These are phyloP conservation scores for Pardosa pseudoannulata DNA, from an alignment of 2,888 invertebrate genomes.

Conservation along the genomic window DNA sequence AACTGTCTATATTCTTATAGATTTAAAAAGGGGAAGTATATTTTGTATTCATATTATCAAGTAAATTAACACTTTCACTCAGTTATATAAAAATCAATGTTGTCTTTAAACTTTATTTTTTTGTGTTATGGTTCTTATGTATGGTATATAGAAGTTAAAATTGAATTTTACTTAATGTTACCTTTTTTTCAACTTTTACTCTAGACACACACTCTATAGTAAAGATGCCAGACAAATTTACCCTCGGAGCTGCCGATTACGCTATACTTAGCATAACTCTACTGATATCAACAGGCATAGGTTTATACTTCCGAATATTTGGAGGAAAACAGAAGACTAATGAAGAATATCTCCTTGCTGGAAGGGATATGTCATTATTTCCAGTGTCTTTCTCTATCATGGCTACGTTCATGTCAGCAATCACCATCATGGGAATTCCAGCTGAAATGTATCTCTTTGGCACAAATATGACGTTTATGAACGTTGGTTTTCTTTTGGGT, in stretches of 20 bases:
- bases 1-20: too few species aligned
- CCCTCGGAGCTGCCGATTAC: constrained; percentile 41
- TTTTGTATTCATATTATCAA: too few species aligned
- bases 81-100: too few species aligned
- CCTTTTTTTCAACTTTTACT: too few species aligned
- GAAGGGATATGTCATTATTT: constrained; percentile 86
- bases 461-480: constrained; percentile 87
- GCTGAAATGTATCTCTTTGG: constrained; percentile 91
- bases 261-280: constrained; percentile 28
- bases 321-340: constrained; percentile 91
- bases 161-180: too few species aligned
- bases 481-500: constrained; percentile 85
- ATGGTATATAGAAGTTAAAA: too few species aligned
- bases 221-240: constrained; percentile 22
- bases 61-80: too few species aligned
- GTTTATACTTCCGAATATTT: constrained; percentile 89
- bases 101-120: too few species aligned
- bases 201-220: too few species aligned
- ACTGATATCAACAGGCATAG: constrained; percentile 79
- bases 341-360: constrained; percentile 83
- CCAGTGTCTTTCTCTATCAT: constrained; percentile 92
- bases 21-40: too few species aligned
- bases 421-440: constrained; percentile 91
- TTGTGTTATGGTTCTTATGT: too few species aligned
- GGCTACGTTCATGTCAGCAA: constrained; percentile 94